phyloP scores from a whole-genome alignment of 1,140 invertebrate species.

The Diorhabda carinulata region DNA sequence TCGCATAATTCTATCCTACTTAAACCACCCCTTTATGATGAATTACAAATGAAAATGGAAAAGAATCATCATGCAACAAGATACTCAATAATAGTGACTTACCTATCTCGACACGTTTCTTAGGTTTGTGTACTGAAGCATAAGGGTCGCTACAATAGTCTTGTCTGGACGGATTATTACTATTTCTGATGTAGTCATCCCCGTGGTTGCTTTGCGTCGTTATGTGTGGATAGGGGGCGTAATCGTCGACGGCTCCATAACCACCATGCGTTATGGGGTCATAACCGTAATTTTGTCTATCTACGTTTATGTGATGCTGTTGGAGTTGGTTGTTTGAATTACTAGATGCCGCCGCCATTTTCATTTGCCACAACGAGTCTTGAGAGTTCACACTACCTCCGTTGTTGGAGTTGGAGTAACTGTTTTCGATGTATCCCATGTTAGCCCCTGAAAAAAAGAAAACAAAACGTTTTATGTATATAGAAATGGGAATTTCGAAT shows the following conservation, averaged over 20 bases:
- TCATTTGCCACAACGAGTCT: constrained; percentile 92
- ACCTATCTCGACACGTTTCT: constrained; percentile 67
- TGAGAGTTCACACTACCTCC: constrained; percentile 90
- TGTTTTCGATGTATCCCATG: constrained; percentile 86
- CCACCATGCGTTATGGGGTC: constrained; percentile 75
- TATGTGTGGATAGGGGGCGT: constrained; percentile 76
- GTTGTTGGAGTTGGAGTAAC: constrained; percentile 88
- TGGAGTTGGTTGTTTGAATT: constrained; percentile 57
- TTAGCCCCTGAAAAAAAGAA: constrained; percentile 61
- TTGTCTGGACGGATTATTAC: constrained; percentile 75
- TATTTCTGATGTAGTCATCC: constrained; percentile 68
- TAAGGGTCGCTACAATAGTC: constrained; percentile 83
- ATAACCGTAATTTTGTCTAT: constrained; percentile 66
- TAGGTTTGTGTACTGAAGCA: constrained; percentile 79
- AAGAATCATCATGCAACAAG: no score
- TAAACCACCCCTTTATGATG: no score
- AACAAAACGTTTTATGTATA: not conserved
- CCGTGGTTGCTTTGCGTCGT: constrained; percentile 58
- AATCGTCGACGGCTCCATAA: constrained; percentile 80
- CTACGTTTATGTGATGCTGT: constrained; percentile 55
- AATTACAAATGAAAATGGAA: no score
- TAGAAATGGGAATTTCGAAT: not conserved
- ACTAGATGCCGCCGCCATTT: constrained; percentile 68
- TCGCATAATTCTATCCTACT: no score
- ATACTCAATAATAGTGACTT: not conserved